Base-by-base conservation (phyloP, 2,797 vertebrate genomes). In the Myiotriccus ornatus region DNA sequence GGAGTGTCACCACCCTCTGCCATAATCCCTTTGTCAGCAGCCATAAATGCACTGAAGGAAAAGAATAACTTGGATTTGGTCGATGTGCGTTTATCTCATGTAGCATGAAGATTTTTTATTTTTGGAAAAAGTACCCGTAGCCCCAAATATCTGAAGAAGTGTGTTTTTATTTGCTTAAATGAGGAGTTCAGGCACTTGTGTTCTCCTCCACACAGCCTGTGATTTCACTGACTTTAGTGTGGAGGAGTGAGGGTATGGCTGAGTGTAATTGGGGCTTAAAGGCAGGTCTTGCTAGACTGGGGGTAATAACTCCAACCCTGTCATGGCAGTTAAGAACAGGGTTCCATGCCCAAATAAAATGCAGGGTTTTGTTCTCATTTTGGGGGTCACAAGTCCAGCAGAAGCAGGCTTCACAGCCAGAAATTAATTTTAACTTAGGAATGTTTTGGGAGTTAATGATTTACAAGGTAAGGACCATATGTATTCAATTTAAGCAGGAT, bases 401-500 rank as follows among this genome's bases (percentile, higher is more conserved):
- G 91, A 69, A 89, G 75, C 67, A 84, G 60, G 23, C 32, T 84
- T 87, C 50, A 20, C 71, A 52, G 39, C 75, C 60, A 80, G 68
- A 79, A 94, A 77, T 80, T 60, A 67, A 30, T 87, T 94, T 87
- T 77, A 80, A 80, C 41, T 76, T 67, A n/a, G 71, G 60, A 70
- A 64, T 74, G 37, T 87, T 89, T 82, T 5, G 50, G 46, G n/a
- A 87, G 52, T 89, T 93, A 73, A 92, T 77, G 57, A 75, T 92
- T 85, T 94, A 43, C 76, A 80, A 74, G 84, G 75, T 83, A 79
- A 91, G 77, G 60, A 49, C 68, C 73, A n/a, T 89, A 63, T 86
- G 65, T 86, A 25, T 89, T 92, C 64, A 69, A 88, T 91, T 80
- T 55, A 34, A 87, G 82, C 46, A 52, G 63, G 34, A 50, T 52